Evolutionary conservation across 2,888 invertebrate genomes (phyloP).

Genomic region (Peribatodes rhomboidaria): DNA sequence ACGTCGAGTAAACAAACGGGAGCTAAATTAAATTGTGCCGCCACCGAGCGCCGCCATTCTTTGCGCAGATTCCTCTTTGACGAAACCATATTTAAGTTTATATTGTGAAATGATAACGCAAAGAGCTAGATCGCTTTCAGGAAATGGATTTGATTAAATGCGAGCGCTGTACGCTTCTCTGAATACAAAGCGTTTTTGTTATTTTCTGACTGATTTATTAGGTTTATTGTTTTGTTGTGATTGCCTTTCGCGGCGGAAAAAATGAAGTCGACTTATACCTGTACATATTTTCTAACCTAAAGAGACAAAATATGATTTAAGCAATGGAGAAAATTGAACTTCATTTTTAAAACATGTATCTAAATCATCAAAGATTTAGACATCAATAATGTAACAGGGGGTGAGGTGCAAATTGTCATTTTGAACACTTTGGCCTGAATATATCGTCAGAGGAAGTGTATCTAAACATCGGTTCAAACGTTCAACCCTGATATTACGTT

Average conservation of each 20-base stretch:
- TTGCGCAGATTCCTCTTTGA: slow-evolving; percentile 52
- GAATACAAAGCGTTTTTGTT: slow-evolving; percentile 34
- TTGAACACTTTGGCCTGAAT: no score
- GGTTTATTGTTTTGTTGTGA: slow-evolving; percentile 24
- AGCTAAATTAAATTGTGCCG: slow-evolving; percentile 63
- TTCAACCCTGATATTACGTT: no score
- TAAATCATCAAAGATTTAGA: no score
- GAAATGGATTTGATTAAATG: slow-evolving; percentile 43
- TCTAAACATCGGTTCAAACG: no score
- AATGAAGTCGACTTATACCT: background rate
- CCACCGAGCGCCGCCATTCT: slow-evolving; percentile 54
- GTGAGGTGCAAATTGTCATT: no score
- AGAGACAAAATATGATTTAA: no score
- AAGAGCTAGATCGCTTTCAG: slow-evolving; percentile 39
- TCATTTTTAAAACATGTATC: no score
- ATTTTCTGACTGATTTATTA: slow-evolving; percentile 31
- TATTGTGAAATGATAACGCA: slow-evolving; percentile 48
- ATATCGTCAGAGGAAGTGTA: no score
- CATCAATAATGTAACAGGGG: no score
- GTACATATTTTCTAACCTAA: no score
- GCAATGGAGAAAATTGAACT: no score
- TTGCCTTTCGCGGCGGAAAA: background rate
- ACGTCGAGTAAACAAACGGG: slow-evolving; percentile 52
- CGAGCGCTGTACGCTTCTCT: slow-evolving; percentile 16
- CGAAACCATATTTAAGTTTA: slow-evolving; percentile 54